Evolutionary conservation across 2,888 invertebrate genomes (phyloP), one percentile per base, ranked within the genome.

Genomic region (Dryomyza anilis): DNA sequence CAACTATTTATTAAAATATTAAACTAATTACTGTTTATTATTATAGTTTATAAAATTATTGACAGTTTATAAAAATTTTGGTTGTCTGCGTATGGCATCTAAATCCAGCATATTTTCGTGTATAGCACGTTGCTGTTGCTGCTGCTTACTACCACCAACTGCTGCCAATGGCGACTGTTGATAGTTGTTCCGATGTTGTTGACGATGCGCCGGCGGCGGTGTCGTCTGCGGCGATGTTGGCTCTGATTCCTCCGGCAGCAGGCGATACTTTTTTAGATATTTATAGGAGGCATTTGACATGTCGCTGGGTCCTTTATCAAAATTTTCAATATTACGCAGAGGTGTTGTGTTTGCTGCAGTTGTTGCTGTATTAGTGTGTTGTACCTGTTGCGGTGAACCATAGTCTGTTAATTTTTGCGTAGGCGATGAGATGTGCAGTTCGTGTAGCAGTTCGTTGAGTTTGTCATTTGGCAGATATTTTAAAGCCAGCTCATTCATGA

Each of bases 221-320:
- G 50, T 60, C 23, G 19, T 21, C 33, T 57, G 21, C 2, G 21
- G 23, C 2, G 52, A 16, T n/a, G n/a, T n/a, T n/a, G n/a, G n/a
- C n/a, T n/a, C n/a, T 21, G 76, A 71, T 53, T 76, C 80, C 33
- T 80, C 81, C 0, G 81, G 74, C 30, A 81, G 53, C 23, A 81
- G 68, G 0, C 80, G 76, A 71, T 81, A 81, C 64, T 81, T 81
- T 39, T 78, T 79, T 1, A 81, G 69, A 63, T 81, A 81, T 52
- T 76, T 81, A 50, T 81, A 81, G 0, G 81, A 81, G 14, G 80
- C 80, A 67, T 78, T 81, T 1, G 81, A 81, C 27, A 81, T 74
- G 64, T 81, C 80, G 12, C 69, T 77, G 0, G 77, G 73, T 33
- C 73, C 71, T 48, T 73, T 76, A 1, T 70, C 70, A 3, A 76